phyloP scores from a whole-genome alignment of 2,113 vertebrate genomes.

The Plectropomus leopardus region DNA sequence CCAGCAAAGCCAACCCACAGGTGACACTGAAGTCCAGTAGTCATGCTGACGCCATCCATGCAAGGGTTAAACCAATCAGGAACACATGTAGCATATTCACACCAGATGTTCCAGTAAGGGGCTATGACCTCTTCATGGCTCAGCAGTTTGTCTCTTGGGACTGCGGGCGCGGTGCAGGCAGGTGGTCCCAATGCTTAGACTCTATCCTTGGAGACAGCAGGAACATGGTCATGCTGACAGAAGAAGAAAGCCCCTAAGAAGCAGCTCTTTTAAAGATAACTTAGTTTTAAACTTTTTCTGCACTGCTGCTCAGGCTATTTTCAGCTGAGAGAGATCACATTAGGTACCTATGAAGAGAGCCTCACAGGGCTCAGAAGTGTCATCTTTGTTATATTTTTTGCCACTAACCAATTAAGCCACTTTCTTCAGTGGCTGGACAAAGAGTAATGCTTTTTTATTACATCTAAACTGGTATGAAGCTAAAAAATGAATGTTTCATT shows the following conservation, averaged over 20 bases:
- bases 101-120: conserved; percentile 66
- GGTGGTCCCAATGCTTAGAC: conserved; percentile 42
- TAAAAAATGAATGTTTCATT: neutral
- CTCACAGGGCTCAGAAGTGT: conserved; percentile 23
- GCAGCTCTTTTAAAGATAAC: conserved; percentile 39
- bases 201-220: conserved; percentile 29
- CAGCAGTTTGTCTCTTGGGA: conserved; percentile 35
- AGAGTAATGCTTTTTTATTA: conserved; percentile 8
- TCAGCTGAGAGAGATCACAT: conserved; percentile 30
- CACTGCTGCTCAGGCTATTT: conserved; percentile 47
- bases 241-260: conserved; percentile 32
- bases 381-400: conserved; percentile 27
- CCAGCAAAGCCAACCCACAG: neutral
- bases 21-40: conserved; percentile 17
- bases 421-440: conserved; percentile 17
- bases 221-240: neutral
- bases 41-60: conserved; percentile 3
- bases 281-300: conserved; percentile 49
- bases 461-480: conserved; percentile 1
- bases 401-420: conserved; percentile 44
- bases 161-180: conserved; percentile 19
- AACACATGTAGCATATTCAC: conserved; percentile 49
- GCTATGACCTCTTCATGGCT: conserved; percentile 40
- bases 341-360: conserved; percentile 22
- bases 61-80: conserved; percentile 51